Percentiles rank a stretch among this genome's conserved stretches.
These are phyloP conservation scores for Bostrychus sinensis DNA, from an alignment of 2,113 vertebrate species.

Conservation along the genomic window DNA sequence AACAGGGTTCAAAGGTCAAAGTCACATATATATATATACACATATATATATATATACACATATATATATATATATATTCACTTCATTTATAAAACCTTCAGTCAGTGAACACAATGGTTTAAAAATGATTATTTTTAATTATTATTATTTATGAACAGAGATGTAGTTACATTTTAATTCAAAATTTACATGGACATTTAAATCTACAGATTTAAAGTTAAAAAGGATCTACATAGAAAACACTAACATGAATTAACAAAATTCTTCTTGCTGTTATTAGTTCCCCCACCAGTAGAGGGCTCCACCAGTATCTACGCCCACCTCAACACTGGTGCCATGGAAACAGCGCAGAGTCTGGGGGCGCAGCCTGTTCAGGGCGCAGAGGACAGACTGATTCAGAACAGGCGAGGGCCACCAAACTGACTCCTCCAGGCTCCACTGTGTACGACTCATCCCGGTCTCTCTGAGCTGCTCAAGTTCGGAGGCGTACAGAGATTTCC, in stretches of 20 bases:
- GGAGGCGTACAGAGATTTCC: conserved; percentile 23
- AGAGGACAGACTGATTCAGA: conserved; percentile 83
- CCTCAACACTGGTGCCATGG: conserved; percentile 84
- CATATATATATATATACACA: too few species aligned
- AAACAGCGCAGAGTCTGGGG: conserved; percentile 85
- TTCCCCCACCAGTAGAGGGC: conserved; percentile 70
- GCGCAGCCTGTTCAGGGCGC: conserved; percentile 81
- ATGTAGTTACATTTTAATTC: not conserved
- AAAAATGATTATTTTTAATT: not conserved
- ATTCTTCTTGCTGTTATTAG: not conserved
- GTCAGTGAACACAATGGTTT: too few species aligned
- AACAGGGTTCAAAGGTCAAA: too few species aligned
- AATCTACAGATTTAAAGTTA: not conserved
- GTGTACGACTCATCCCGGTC: conserved; percentile 5
- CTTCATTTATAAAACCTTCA: too few species aligned
- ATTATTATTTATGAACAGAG: not conserved
- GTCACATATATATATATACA: too few species aligned
- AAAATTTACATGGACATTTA: not conserved
- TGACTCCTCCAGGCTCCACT: conserved; percentile 62
- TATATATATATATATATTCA: too few species aligned
- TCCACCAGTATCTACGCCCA: conserved; percentile 83
- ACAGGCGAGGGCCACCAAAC: conserved; percentile 71
- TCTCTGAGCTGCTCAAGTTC: conserved; percentile 16
- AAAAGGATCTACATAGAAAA: not conserved
- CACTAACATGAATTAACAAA: not conserved